Base-by-base conservation (phyloP, 2,113 vertebrate genomes). In the Tachysurus vachellii region DNA sequence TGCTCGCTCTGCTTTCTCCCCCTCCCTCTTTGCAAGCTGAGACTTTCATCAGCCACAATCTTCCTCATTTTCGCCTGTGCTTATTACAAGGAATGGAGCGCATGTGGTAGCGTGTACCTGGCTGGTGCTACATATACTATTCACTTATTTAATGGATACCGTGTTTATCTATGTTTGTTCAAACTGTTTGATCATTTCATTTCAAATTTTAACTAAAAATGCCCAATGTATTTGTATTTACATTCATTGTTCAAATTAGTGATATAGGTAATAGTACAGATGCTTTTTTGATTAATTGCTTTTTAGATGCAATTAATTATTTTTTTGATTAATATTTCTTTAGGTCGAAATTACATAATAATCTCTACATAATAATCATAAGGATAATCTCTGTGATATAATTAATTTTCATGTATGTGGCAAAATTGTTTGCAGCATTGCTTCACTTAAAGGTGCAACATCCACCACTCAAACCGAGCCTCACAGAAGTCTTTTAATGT, bases 1-100 rank as follows among this genome's bases (percentile, higher is more conserved):
- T 17, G 83, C 87, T 87, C 28, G 83, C 87, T 87, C n/a, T 68
- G 83, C 62, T 88, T 82, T 88, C 61, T 9, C 26, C 50, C 47
- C n/a, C 76, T 70, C 56, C n/a, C 56, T 76, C 61, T 85, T 50
- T 76, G 47, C 14, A 57, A 44, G 82, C 83, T 66, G 64, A 57
- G 44, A 47, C 86, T 85, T 85, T 88, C 86, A 88, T 84, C 57
- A 88, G 23, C 73, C 54, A 12, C 53, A 77, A 28, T 57, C 42
- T 66, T 83, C 71, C 31, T n/a, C 17, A 47, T 85, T 42, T 82
- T 13, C 8, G 2, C 36, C 28, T 44, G 23, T 31, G 50, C 17
- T 62, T 73, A 82, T 70, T 44, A 61, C 3, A 31, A 3, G 28
- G 13, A 83, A 86, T 16, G 13, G 14, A 28, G 7, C 47, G 68